phyloP scores from a whole-genome alignment of 2,113 vertebrate species.

The Crotophaga sulcirostris region DNA sequence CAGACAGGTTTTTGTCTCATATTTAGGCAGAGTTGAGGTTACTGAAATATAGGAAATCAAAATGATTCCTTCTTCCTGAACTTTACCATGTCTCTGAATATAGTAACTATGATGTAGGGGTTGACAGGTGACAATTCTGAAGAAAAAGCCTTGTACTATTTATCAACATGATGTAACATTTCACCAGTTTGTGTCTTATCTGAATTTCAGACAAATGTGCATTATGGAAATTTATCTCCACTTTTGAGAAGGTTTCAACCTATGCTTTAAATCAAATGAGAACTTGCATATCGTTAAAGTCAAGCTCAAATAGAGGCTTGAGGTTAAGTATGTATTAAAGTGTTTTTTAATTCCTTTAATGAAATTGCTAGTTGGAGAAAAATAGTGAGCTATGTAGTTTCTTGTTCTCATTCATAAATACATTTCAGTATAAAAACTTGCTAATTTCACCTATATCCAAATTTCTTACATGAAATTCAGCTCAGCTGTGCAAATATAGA shows the following conservation, averaged over 20 bases:
- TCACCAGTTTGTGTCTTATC: background rate
- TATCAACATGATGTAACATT: background rate
- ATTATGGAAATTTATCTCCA: slow-evolving; percentile 1
- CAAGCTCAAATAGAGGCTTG: background rate
- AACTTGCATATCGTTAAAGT: background rate
- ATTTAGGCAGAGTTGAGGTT: background rate
- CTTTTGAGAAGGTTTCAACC: background rate
- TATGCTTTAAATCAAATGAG: background rate
- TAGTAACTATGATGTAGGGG: background rate
- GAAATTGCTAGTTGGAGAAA: background rate
- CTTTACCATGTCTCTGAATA: background rate
- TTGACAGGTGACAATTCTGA: background rate
- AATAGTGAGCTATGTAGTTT: background rate
- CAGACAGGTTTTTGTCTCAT: background rate
- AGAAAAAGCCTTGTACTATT: background rate
- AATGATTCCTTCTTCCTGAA: background rate
- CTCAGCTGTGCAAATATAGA: background rate
- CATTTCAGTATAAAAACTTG: background rate
- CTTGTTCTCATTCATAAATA: background rate
- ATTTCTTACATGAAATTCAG: background rate
- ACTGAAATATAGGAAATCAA: background rate
- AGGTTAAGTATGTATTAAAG: background rate
- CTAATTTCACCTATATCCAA: background rate
- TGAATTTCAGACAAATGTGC: slow-evolving; percentile 18
- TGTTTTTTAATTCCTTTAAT: background rate